A percentile compares a stretch with the other conserved stretches of the same genome.
Evolutionary conservation across 2,797 vertebrate species (phyloP).

Genomic region (Tadarida brasiliensis): DNA sequence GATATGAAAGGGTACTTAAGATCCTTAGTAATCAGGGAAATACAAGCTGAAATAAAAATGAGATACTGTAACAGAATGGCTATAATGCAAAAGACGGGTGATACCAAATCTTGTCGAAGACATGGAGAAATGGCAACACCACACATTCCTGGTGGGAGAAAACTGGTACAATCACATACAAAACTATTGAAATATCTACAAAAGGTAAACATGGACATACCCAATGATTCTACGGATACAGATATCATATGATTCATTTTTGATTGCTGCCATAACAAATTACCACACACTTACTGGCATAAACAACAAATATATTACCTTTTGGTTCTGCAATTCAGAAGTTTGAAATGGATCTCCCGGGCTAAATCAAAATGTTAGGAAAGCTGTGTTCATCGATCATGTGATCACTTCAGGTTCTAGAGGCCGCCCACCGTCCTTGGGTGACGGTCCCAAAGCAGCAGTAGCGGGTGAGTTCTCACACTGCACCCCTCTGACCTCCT

Average conservation of each 20-base stretch:
- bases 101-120: not conserved
- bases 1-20: not conserved
- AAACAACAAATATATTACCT: not conserved
- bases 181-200: not conserved
- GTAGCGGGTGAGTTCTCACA: not conserved
- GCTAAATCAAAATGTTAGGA: not conserved
- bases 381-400: not conserved
- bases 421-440: not conserved
- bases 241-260: not conserved
- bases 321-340: not conserved
- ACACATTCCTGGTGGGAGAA: not conserved
- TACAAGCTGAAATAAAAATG: not conserved
- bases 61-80: not conserved
- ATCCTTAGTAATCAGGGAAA: not conserved
- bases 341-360: not conserved
- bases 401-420: not conserved
- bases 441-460: not conserved
- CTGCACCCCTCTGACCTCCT: not conserved
- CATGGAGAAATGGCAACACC: fast-evolving
- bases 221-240: not conserved
- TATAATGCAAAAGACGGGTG: not conserved
- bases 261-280: not conserved
- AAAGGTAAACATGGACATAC: not conserved
- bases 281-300: not conserved
- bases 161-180: not conserved